Conservation (phyloP, 2,888 invertebrate genomes). For the Geotrupes spiniger region DNA sequence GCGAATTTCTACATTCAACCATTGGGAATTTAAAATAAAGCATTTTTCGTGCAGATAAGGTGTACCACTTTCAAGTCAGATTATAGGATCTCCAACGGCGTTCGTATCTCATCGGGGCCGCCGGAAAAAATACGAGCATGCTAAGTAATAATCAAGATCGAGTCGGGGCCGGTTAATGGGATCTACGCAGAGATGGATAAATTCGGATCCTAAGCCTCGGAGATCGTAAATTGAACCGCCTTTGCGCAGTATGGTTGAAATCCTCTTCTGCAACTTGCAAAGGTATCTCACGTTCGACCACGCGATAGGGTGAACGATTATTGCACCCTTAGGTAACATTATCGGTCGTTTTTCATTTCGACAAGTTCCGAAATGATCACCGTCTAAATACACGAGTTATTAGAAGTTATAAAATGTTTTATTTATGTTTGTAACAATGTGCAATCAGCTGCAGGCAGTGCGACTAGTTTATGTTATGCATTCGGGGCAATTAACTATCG, state of each 20-base stretch:
- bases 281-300: conserved; percentile 20
- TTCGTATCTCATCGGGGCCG: conserved; percentile 27
- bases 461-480: no score
- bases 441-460: no score
- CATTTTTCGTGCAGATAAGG: no score
- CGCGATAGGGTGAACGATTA: conserved; percentile 23
- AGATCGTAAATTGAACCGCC: conserved; percentile 44
- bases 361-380: no score
- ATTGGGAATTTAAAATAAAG: no score
- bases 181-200: conserved; percentile 35
- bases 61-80: no score
- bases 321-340: conserved; percentile 25
- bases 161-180: conserved; percentile 31
- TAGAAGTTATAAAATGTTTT: no score
- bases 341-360: conserved; percentile 10
- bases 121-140: conserved; percentile 16
- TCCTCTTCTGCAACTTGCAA: conserved; percentile 43
- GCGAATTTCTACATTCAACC: no score
- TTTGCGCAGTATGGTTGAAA: conserved; percentile 30
- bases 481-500: no score
- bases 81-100: conserved; percentile 23
- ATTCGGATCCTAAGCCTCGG: conserved; percentile 43
- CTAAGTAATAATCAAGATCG: conserved; percentile 47
- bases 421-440: no score
- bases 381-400: no score